These are phyloP conservation scores for Odocoileus virginianus DNA, from an alignment of 2,113 vertebrate species.

Conservation along the genomic window DNA sequence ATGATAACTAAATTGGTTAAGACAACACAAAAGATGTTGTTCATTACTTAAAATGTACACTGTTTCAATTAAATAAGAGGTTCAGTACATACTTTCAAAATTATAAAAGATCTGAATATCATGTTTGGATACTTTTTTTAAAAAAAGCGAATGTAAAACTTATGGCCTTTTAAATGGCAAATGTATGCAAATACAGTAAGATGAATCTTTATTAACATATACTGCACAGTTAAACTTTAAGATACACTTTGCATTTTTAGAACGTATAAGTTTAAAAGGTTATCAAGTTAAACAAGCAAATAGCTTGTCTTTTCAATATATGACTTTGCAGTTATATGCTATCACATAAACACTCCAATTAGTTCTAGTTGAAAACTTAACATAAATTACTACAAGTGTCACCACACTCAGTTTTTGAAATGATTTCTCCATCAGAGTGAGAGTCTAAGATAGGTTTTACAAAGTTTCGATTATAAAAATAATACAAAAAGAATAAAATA, in stretches of 20 bases:
- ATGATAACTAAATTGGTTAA: slow-evolving; percentile 45
- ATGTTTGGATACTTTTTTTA: not conserved
- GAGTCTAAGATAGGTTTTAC: not conserved
- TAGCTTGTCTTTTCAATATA: not conserved
- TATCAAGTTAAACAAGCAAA: not conserved
- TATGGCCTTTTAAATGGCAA: not conserved
- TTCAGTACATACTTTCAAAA: not conserved
- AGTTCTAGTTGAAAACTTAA: not conserved
- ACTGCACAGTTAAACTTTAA: not conserved
- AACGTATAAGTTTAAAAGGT: not conserved
- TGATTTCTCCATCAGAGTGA: not conserved
- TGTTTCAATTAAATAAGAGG: not conserved
- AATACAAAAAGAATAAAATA: not conserved
- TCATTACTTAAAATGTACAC: not conserved
- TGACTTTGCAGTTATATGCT: not conserved
- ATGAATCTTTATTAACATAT: not conserved
- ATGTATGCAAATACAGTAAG: not conserved
- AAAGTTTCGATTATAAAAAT: not conserved
- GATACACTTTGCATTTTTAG: not conserved
- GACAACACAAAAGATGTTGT: slow-evolving; percentile 26
- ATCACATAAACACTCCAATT: not conserved
- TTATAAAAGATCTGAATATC: slow-evolving; percentile 10
- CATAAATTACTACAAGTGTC: not conserved
- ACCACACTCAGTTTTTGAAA: not conserved
- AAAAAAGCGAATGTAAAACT: not conserved